Base-by-base conservation (phyloP, 2,797 vertebrate species). In the Manis pentadactyla region DNA sequence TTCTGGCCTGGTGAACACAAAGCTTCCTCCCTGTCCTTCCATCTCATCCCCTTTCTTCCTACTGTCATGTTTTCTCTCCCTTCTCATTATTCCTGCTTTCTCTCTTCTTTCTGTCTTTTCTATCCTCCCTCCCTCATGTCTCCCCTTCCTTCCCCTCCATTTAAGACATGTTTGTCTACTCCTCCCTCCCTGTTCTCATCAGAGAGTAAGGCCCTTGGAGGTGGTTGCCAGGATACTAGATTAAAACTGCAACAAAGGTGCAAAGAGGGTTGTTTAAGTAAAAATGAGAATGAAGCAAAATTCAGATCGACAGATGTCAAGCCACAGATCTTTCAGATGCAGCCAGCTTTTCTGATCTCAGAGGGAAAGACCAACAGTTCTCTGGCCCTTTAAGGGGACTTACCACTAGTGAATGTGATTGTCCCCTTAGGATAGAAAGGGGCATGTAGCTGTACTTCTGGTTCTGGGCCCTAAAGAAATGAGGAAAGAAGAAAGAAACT, bases 161-260 rank as follows among this genome's bases (percentile, higher is more conserved):
- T 42, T 63, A 66, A 64, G 42, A 90, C 59, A 34, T 3, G 31
- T 37, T 77, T 63, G 53, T 86, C 55, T 19, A 51, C 46, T 78
- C 42, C 63, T 86, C 23, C 39, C n/a, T 74, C 53, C 5, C 77
- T 31, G 79, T 68, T 84, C 85, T 84, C 57, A 59, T 86, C 86
- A 59, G 68, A 57, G 39, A 86, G 74, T 49, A 92, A 49, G 53
- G 77, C 75, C 66, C 53, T 55, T 64, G 39, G 63, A 96, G 73
- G 63, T 78, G 66, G 82, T 96, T 95, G 69, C 86, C 79, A 96
- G 89, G 86, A 86, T 94, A 89, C 63, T 74, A 77, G 74, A 46
- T 71, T 68, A 49, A 75, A 93, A 90, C n/a, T n/a, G 78, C 0
- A 0, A 77, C 86, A 93, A 46, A 68, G 69, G 83, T 34, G 68